Percentiles rank a stretch among this genome's conserved stretches.
Conservation (phyloP, 2,113 vertebrate species). For the Corythaeola cristata region DNA sequence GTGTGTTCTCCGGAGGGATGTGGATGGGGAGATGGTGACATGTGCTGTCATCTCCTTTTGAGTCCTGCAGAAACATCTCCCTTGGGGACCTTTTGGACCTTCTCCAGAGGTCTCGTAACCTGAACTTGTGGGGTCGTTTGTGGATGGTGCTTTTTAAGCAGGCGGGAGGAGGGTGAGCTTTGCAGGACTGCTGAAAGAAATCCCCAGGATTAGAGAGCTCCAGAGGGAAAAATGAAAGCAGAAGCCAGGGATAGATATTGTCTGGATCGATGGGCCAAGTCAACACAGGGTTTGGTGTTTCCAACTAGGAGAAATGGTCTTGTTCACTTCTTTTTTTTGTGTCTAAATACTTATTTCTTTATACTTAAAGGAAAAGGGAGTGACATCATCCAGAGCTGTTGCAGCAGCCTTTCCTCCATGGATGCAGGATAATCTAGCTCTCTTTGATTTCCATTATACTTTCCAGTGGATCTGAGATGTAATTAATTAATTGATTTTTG, state of each 20-base stretch:
- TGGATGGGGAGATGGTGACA: rapidly evolving
- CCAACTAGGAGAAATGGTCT: neutral
- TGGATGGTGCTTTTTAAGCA: neutral
- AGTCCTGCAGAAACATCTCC: neutral
- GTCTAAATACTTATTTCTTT: neutral
- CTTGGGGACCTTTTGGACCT: neutral
- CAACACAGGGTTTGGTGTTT: neutral
- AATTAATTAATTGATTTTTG: slow-evolving; percentile 70
- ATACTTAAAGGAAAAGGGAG: neutral
- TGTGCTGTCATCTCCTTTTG: neutral
- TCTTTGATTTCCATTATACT: slow-evolving; percentile 53
- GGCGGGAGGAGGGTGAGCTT: neutral
- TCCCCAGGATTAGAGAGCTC: neutral
- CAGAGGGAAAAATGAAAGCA: neutral
- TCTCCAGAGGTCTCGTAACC: neutral
- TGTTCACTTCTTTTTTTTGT: neutral
- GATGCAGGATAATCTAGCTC: neutral
- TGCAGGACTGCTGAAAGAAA: neutral
- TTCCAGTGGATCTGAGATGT: slow-evolving; percentile 55
- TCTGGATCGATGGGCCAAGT: neutral
- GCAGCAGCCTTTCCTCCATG: neutral
- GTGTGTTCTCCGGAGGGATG: neutral
- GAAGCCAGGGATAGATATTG: neutral
- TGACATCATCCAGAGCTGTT: neutral
- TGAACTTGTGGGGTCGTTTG: neutral